Evolutionary conservation across 2,888 invertebrate species (phyloP), one percentile per base, ranked within the genome.

Genomic region (Apodemia mormo): DNA sequence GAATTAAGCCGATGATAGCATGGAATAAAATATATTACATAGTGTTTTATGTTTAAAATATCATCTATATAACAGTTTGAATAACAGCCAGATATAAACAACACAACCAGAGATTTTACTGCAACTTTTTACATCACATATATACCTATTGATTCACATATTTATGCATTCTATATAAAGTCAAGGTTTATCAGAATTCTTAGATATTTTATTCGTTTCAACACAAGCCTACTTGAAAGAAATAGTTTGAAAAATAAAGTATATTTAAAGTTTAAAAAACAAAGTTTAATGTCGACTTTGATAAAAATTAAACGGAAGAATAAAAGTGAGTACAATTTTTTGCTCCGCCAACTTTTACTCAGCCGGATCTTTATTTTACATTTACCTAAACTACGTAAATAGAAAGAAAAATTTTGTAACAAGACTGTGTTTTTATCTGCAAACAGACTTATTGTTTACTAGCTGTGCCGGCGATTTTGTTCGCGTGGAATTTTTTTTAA

Each of bases 261-360:
- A 14, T 61, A 33, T 61, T 61, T 30, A 29, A 61, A 61, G 33
- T 61, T 61, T 33, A 30, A 14, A 61, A 61, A 61, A 61, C 30
- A 12, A 61, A 14, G 61, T 61, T 61, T 61, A 61, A 61, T 61
- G 33, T 61, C 61, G 61, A 61, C 61, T 61, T 52, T 61, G 33
- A 61, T 61, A 33, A 33, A 58, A 61, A 61, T 61, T 61, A 33
- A 61, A 61, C 61, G 30, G 7, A 61, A 30, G 12, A 61, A 61
- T 61, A 61, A 61, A 61, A 61, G 61, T 61, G 33, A 61, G 58
- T 30, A 61, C 33, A 61, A 61, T 30, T 61, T 61, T 61, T 61
- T 61, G 30, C 61, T 33, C 12, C 33, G 14, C 33, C 61, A 61
- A 61, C 61, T 61, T 61, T 61, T 61, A 61, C 61, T 33, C 33